Percentiles rank a stretch among this genome's conserved stretches.
phyloP scores from a whole-genome alignment of 2,888 invertebrate genomes.

The Meiosimyza platycephala region DNA sequence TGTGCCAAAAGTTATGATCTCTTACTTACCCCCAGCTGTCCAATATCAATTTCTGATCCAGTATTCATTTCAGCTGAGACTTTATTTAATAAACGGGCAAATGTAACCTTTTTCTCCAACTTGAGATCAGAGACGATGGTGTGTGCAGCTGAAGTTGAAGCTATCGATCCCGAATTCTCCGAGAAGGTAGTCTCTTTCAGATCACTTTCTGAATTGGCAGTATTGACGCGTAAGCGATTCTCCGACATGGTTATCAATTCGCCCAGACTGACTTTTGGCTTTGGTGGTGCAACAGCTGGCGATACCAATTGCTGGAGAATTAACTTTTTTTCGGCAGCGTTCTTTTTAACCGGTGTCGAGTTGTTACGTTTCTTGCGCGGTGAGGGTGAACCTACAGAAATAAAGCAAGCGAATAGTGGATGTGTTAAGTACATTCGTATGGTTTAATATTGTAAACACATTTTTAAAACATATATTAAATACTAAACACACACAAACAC shows the following conservation, averaged over 20 bases:
- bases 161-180: slow-evolving; percentile 69
- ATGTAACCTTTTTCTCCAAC: slow-evolving; percentile 82
- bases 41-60: slow-evolving; percentile 76
- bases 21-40: slow-evolving; percentile 43
- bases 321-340: slow-evolving; percentile 81
- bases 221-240: slow-evolving; percentile 69
- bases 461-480: neutral
- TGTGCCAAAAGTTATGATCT: neutral
- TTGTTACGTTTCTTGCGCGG: slow-evolving; percentile 84
- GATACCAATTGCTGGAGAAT: slow-evolving; percentile 82
- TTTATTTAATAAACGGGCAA: slow-evolving; percentile 78
- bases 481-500: slow-evolving; percentile 21
- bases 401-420: neutral
- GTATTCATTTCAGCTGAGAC: slow-evolving; percentile 84
- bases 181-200: slow-evolving; percentile 74
- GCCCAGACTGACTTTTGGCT: slow-evolving; percentile 72
- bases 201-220: slow-evolving; percentile 68
- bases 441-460: neutral
- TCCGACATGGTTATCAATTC: slow-evolving; percentile 82
- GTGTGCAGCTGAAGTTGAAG: slow-evolving; percentile 68
- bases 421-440: neutral
- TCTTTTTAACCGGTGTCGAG: slow-evolving; percentile 82
- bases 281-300: slow-evolving; percentile 73
- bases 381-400: slow-evolving; percentile 77
- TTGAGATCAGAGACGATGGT: slow-evolving; percentile 73